Evolutionary conservation across 2,888 invertebrate genomes (phyloP), one percentile per base, ranked within the genome.

Genomic region (Apeira syringaria): DNA sequence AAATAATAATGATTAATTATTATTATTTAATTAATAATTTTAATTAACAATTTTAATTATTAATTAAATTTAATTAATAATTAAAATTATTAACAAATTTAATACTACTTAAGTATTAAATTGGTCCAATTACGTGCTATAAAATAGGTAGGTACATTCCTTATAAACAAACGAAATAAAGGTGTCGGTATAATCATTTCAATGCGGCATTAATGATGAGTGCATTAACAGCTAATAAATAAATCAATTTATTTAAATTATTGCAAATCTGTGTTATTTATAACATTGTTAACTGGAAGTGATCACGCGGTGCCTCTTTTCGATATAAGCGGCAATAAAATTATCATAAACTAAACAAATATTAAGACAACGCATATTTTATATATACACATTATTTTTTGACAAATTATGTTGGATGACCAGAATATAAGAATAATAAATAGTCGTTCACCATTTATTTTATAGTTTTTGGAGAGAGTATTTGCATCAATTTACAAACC

Each of bases 221-320:
- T 71, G 67, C 67, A 73, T 71, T 68, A 69, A 37, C 35, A 38
- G 47, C 49, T 57, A 57, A 70, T 78, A 74, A 77, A 80, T 74
- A 69, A 74, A 67, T 72, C 47, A 45, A 7, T 30, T 60, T 71
- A 73, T 77, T 76, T 57, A 76, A 72, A 74, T 72, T 50, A 51
- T 67, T 73, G 68, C 68, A 67, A 70, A 69, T 71, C 60, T 62
- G 55, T 64, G 64, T 68, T 63, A 59, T 66, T 69, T 64, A 69
- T 60, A 40, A 51, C 33, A 56, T 54, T 56, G 53, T 51, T 62
- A 66, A 68, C 59, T 59, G 50, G 57, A 60, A 56, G 28, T 52
- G 56, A 58, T 53, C 50, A 44, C 26, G 30, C 18, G 38, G 39
- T 44, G 46, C 39, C 34, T 38, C 15, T 27, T 32, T 37, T 30